Evolutionary conservation across 2,113 vertebrate species (phyloP).

Genomic region (Menidia beryllina): DNA sequence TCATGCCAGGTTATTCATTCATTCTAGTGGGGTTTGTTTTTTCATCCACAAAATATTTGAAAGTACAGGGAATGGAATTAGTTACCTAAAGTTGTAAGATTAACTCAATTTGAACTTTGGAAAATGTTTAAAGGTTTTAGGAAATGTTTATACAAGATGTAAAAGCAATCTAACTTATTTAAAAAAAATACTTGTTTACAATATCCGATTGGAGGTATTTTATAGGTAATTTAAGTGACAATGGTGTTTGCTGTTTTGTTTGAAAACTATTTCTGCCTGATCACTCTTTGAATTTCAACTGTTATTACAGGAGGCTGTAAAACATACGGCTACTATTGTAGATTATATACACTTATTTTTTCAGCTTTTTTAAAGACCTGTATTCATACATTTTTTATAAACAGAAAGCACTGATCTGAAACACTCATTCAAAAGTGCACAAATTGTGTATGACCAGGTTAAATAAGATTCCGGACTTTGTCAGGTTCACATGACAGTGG

Average conservation of each 20-base stretch:
- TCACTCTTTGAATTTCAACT: slow-evolving; percentile 20
- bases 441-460: slow-evolving; percentile 1
- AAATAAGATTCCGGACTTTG: slow-evolving; percentile 22
- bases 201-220: slow-evolving; percentile 4
- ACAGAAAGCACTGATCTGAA: background rate
- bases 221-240: slow-evolving; percentile 8
- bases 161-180: background rate
- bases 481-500: background rate
- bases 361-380: background rate
- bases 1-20: slow-evolving; percentile 10
- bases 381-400: slow-evolving; percentile 4
- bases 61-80: slow-evolving; percentile 2
- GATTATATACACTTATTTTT: background rate
- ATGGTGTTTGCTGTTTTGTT: slow-evolving; percentile 1
- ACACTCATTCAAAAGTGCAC: background rate
- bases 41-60: slow-evolving; percentile 14
- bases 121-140: slow-evolving; percentile 17
- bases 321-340: background rate
- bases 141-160: slow-evolving; percentile 17
- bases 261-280: background rate
- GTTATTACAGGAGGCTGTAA: slow-evolving; percentile 6
- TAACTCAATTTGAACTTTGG: slow-evolving; percentile 15
- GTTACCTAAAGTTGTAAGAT: slow-evolving; percentile 17
- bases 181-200: slow-evolving; percentile 11
- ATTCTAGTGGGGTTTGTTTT: slow-evolving; percentile 12